Percentiles rank a stretch among this genome's conserved stretches.
Conservation (phyloP, 2,888 invertebrate genomes). For the Nomada fabriciana region DNA sequence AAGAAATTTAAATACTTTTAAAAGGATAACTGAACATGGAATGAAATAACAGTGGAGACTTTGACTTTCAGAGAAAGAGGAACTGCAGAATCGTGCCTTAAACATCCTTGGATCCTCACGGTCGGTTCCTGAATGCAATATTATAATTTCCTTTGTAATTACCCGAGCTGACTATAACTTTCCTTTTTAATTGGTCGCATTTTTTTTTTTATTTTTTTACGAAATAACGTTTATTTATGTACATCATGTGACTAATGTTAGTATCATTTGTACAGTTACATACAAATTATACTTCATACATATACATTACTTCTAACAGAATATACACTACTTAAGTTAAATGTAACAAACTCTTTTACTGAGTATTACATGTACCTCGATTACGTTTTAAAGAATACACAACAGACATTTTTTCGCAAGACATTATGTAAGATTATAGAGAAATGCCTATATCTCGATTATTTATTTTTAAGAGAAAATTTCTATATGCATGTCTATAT, state of each 20-base stretch:
- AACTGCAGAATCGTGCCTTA: slow-evolving; percentile 86
- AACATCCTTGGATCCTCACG: slow-evolving; percentile 88
- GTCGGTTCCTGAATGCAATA: slow-evolving; percentile 80
- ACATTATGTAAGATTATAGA: not conserved
- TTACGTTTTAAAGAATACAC: slow-evolving; percentile 27
- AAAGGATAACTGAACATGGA: not conserved
- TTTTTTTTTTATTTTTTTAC: slow-evolving; percentile 25
- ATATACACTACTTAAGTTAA: slow-evolving; percentile 65
- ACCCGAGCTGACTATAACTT: slow-evolving; percentile 33
- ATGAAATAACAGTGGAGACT: slow-evolving; percentile 21
- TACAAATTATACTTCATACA: slow-evolving; percentile 59
- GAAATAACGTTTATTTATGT: slow-evolving; percentile 45
- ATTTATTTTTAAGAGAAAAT: slow-evolving; percentile 21
- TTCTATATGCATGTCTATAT: slow-evolving; percentile 26
- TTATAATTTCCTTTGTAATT: slow-evolving; percentile 47
- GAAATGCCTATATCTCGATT: not conserved
- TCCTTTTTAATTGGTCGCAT: slow-evolving; percentile 14
- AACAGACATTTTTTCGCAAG: slow-evolving; percentile 4
- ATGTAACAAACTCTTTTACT: slow-evolving; percentile 58
- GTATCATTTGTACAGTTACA: slow-evolving; percentile 68
- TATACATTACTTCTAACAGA: slow-evolving; percentile 50
- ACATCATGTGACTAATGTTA: slow-evolving; percentile 45
- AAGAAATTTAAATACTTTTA: not conserved
- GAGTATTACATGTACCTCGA: slow-evolving; percentile 49
- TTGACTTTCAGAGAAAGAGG: slow-evolving; percentile 85